phyloP scores from a whole-genome alignment of 2,888 invertebrate species.

The Callinectes sapidus region DNA sequence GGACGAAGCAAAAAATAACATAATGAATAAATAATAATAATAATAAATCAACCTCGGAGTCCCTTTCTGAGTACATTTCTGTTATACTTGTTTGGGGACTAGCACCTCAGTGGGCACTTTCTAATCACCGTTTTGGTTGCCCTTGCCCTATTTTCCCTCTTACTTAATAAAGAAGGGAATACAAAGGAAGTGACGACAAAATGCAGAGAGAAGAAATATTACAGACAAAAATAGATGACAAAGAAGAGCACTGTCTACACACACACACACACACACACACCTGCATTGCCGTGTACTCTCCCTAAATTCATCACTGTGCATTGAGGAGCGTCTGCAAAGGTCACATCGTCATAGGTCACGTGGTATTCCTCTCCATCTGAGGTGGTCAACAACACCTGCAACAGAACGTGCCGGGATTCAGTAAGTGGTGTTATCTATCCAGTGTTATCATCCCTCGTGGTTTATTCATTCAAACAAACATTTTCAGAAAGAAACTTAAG shows the following conservation, averaged over 20 bases:
- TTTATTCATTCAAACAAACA: too few relatives aligned
- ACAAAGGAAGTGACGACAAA: not conserved
- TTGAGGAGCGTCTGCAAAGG: not conserved
- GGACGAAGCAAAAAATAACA: not conserved
- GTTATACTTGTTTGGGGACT: too few relatives aligned
- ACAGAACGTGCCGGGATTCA: not conserved
- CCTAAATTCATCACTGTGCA: not conserved
- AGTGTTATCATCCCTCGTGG: too few relatives aligned
- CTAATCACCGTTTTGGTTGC: too few relatives aligned
- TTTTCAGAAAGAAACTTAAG: too few relatives aligned
- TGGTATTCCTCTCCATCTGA: not conserved
- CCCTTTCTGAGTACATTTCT: too few relatives aligned
- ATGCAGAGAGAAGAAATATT: not conserved
- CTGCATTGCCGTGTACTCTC: not conserved
- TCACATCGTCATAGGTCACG: not conserved
- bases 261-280: not conserved
- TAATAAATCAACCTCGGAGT: too few relatives aligned
- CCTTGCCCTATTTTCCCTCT: too few relatives aligned
- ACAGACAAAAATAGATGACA: not conserved
- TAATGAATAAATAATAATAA: too few relatives aligned
- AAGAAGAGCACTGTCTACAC: not conserved
- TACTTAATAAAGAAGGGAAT: too few relatives aligned
- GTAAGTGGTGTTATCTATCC: not conserved
- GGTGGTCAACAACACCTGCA: conserved; percentile 2
- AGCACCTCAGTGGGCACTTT: too few relatives aligned